Conservation (phyloP, 2,888 invertebrate species). For the Boloria euphrosyne region DNA sequence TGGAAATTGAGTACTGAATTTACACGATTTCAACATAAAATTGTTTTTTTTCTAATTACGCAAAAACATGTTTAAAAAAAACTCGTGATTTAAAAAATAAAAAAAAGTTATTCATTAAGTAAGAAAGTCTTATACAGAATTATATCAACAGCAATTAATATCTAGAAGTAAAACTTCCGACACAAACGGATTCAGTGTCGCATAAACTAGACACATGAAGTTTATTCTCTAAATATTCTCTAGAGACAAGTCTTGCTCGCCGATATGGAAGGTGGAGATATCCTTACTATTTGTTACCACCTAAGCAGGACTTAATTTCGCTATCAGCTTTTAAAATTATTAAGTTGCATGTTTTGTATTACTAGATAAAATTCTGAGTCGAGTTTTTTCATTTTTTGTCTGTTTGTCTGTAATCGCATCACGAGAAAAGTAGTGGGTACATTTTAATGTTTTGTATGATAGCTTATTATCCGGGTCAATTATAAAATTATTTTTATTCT, state of each 20-base stretch:
- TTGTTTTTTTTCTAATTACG: too few species aligned
- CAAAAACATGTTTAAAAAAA: too few species aligned
- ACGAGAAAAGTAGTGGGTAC: too few species aligned
- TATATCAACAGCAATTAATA: conserved; percentile 35
- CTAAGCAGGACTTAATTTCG: background rate
- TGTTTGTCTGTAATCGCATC: too few species aligned
- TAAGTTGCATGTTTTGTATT: background rate
- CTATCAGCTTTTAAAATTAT: background rate
- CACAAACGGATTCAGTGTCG: conserved; percentile 62
- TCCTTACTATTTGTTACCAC: conserved; percentile 50
- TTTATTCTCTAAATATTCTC: conserved; percentile 79
- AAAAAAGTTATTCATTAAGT: background rate
- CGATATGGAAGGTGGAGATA: conserved; percentile 43
- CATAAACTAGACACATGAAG: conserved; percentile 73
- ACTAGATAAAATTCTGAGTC: too few species aligned
- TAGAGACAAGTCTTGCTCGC: conserved; percentile 59
- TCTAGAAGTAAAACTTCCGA: conserved; percentile 39
- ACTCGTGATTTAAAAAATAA: too few species aligned
- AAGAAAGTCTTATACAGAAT: background rate
- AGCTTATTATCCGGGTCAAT: too few species aligned
- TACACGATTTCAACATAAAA: too few species aligned
- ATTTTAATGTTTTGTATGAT: too few species aligned
- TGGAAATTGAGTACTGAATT: too few species aligned
- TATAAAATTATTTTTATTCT: too few species aligned
- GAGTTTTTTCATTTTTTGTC: too few species aligned